Evolutionary conservation across 1,140 invertebrate genomes (phyloP), one percentile per base, ranked within the genome.

Genomic region (Drosophila orena): DNA sequence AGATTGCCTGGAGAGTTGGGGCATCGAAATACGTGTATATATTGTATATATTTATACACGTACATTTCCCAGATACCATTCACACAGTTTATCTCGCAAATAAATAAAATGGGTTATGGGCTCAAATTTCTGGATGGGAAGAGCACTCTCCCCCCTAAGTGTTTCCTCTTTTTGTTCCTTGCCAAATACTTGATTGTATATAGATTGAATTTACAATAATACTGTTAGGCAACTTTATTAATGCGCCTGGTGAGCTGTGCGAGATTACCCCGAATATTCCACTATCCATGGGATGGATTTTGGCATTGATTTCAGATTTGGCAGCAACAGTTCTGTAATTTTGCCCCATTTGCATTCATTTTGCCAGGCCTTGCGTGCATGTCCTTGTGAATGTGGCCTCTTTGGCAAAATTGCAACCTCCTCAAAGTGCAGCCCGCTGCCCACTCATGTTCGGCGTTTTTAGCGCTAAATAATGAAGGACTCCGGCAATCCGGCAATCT

Each of bases 401-500:
- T 27, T 35, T 30, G 40, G 30, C 24, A 47, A 58, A 47, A 47
- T 58, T 54, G 11, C 14, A 20, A 38, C 5, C 7, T 24, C 14
- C 20, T 40, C 30, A 37, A 47, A 58, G 43, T 58, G 56, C 30
- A 34, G 12, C 8, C 44, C 10, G 17, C 17, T n/a, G 7, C 46
- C 15, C 30, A 35, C n/a, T 37, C 43, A 24, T 20, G 11, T 44
- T 46, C 34, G 37, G 34, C 49, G 40, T 59, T 55, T 66, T 71
- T 57, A 53, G 69, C 61, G 38, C 49, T 54, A 37, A 65, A 79
- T 54, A 71, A 80, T 68, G 73, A 65, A 75, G 53, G 49, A 46
- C 20, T n/a, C n/a, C n/a, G n/a, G n/a, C n/a, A n/a, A n/a, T n/a
- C n/a, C n/a, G n/a, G n/a, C n/a, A n/a, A n/a, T n/a, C n/a, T n/a